Conservation (phyloP, 1,140 invertebrate genomes). For the Drosophila nannoptera region DNA sequence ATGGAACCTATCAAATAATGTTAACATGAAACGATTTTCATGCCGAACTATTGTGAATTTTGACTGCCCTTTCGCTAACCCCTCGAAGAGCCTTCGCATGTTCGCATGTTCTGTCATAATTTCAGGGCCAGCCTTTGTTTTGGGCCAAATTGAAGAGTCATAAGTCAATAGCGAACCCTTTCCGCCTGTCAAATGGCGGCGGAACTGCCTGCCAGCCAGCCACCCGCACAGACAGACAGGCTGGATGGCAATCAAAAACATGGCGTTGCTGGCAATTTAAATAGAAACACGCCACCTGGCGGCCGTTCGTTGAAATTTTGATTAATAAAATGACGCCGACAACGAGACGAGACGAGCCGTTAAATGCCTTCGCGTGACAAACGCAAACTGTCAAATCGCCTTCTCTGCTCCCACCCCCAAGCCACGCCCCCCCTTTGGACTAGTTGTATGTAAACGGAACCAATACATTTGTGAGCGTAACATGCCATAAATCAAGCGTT, state of each 20-base stretch:
- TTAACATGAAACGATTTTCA: too few relatives aligned
- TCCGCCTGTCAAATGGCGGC: slow-evolving; percentile 52
- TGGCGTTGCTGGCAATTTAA: slow-evolving; percentile 51
- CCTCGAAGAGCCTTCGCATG: slow-evolving; percentile 7
- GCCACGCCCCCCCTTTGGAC: slow-evolving; percentile 3
- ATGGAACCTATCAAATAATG: not conserved
- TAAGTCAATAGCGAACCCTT: slow-evolving; percentile 59
- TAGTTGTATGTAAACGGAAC: slow-evolving; percentile 64
- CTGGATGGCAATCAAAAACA: slow-evolving; percentile 33
- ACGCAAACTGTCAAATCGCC: slow-evolving; percentile 61
- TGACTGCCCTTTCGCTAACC: slow-evolving; percentile 1
- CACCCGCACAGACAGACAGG: slow-evolving; percentile 8
- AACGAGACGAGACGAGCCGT: slow-evolving; percentile 25
- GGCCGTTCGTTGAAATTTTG: slow-evolving; percentile 39
- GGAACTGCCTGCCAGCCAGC: not conserved
- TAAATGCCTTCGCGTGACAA: slow-evolving; percentile 72
- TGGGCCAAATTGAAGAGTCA: slow-evolving; percentile 31
- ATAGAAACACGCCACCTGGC: slow-evolving; percentile 53
- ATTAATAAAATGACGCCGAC: slow-evolving; percentile 61
- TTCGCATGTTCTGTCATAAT: slow-evolving; percentile 43
- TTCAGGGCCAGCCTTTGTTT: not conserved
- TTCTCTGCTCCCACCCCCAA: slow-evolving; percentile 11
- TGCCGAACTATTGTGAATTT: not conserved
- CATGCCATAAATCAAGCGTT: slow-evolving; percentile 70
- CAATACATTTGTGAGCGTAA: slow-evolving; percentile 67